A percentile compares a stretch with the other conserved stretches of the same genome.
phyloP scores from a whole-genome alignment of 2,113 vertebrate genomes.

The Leptobrachium leishanense region DNA sequence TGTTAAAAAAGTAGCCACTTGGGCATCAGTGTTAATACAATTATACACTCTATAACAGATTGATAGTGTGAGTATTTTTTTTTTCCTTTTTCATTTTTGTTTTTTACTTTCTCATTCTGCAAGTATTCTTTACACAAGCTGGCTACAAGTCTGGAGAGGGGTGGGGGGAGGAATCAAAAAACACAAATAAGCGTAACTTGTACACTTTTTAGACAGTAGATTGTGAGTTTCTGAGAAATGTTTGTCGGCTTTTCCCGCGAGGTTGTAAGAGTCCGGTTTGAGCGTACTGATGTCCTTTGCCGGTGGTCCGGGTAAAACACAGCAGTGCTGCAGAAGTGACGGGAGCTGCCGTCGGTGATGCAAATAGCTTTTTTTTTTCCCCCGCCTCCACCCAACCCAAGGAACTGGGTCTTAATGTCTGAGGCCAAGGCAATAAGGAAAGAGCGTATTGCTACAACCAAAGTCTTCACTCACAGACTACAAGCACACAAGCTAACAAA shows the following conservation, averaged over 20 bases:
- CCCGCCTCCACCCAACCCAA: slow-evolving; percentile 73
- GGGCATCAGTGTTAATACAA: slow-evolving; percentile 99
- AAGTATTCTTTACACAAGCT: slow-evolving; percentile 92
- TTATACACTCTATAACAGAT: slow-evolving; percentile 96
- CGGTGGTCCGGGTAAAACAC: slow-evolving; percentile 68
- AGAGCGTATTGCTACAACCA: slow-evolving; percentile 76
- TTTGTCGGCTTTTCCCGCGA: slow-evolving; percentile 71
- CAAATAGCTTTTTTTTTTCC: slow-evolving; percentile 68
- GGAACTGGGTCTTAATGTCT: slow-evolving; percentile 68
- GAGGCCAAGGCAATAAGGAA: slow-evolving; percentile 68
- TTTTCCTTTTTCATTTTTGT: slow-evolving; percentile 67
- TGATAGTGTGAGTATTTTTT: slow-evolving; percentile 92
- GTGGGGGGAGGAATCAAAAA: slow-evolving; percentile 73
- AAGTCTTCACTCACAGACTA: slow-evolving; percentile 82
- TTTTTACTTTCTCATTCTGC: slow-evolving; percentile 83
- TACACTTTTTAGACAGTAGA: slow-evolving; percentile 85
- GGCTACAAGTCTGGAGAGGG: slow-evolving; percentile 73
- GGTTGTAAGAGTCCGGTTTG: slow-evolving; percentile 65
- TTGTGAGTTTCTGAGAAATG: slow-evolving; percentile 79
- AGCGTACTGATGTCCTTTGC: slow-evolving; percentile 72
- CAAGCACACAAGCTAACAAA: slow-evolving; percentile 86
- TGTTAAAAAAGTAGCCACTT: slow-evolving; percentile 99
- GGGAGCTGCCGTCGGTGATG: slow-evolving; percentile 79
- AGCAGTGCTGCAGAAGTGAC: slow-evolving; percentile 73
- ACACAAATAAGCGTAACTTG: slow-evolving; percentile 84